Conservation (phyloP, 2,113 vertebrate genomes). For the Canis aureus region DNA sequence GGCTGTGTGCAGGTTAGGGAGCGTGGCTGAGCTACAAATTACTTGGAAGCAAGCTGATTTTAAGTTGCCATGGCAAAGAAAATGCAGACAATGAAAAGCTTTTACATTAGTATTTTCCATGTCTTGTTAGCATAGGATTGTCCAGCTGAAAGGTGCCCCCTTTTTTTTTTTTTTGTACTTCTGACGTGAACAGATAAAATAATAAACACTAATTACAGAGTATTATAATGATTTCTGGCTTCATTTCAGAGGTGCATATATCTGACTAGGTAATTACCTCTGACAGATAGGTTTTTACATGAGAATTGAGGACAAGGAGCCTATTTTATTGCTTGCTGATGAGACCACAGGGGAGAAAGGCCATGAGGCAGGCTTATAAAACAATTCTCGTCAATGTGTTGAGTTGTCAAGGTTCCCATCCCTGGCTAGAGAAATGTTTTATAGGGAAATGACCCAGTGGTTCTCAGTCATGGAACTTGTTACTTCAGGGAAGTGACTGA, state of each 20-base stretch:
- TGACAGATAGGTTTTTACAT: slow-evolving; percentile 76
- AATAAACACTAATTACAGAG: slow-evolving; percentile 86
- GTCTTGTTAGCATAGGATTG: slow-evolving; percentile 86
- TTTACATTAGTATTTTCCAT: slow-evolving; percentile 86
- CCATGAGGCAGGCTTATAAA: slow-evolving; percentile 70
- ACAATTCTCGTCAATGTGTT: slow-evolving; percentile 66
- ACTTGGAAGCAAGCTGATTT: slow-evolving; percentile 85
- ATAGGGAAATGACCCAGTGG: slow-evolving; percentile 54
- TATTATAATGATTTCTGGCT: slow-evolving; percentile 83
- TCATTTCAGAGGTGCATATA: slow-evolving; percentile 74
- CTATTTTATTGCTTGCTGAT: slow-evolving; percentile 73
- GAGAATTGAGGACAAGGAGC: slow-evolving; percentile 64
- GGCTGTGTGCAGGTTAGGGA: slow-evolving; percentile 75
- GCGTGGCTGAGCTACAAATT: slow-evolving; percentile 86
- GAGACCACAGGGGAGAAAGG: slow-evolving; percentile 69
- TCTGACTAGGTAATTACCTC: slow-evolving; percentile 77
- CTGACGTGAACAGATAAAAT: slow-evolving; percentile 85
- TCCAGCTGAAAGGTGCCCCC: slow-evolving; percentile 82
- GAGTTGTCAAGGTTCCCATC: slow-evolving; percentile 66
- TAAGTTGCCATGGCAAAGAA: slow-evolving; percentile 90
- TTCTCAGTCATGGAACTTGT: slow-evolving; percentile 13
- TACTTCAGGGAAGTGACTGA: slow-evolving; percentile 63
- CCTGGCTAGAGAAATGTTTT: slow-evolving; percentile 62
- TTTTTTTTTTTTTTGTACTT: slow-evolving; percentile 71
- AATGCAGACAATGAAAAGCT: slow-evolving; percentile 86